Base-by-base conservation (phyloP, 2,888 invertebrate species). In the Cosmorhoe ocellata region DNA sequence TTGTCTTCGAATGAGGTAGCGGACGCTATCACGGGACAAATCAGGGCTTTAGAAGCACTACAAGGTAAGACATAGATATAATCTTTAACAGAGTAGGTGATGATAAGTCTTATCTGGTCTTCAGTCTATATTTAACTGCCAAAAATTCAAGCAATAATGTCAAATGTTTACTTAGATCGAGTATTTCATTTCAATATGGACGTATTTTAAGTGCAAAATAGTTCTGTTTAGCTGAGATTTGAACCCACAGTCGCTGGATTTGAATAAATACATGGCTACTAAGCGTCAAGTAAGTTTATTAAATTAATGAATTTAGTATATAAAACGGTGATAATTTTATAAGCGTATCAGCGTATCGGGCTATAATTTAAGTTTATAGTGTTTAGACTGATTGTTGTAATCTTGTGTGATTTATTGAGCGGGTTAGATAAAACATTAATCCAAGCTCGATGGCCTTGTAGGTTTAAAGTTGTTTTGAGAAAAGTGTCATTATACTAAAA, bases 1-100 rank as follows among this genome's bases (percentile, higher is more conserved):
- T 85, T 95, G 62, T 94, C 93, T 45, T 93, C 93, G 11, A 91
- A 90, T 58, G 95, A 94, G 74, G 93, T 94, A 42, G 92, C 93
- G 32, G 94, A 94, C 71, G 92, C 92, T 68, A 92, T 94, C 58
- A 92, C 92, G 51, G 92, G 93, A 67, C 93, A 93, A 76, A 91
- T 94, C 46, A 76, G 90, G 59, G 94, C 94, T 40, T 91, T 94
- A 63, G 93, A 93, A 73, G 94, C 94, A 59, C 93, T 94, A 71
- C 92, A 93, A 85, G 94, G 94, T 93, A 28, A 48, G 51, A 7
- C 18, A 18, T 18, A 3, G 2, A 1, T 24, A 14, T 27, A 12
- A 30, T 36, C 30, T 10, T 30, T 3, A 30, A 6, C 14, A 39
- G 5, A 34, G 3, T 18, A 18, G n/a, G n/a, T n/a, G n/a, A n/a